Evolutionary conservation across 2,888 invertebrate genomes (phyloP).

Genomic region (Steinernema hermaphroditum): DNA sequence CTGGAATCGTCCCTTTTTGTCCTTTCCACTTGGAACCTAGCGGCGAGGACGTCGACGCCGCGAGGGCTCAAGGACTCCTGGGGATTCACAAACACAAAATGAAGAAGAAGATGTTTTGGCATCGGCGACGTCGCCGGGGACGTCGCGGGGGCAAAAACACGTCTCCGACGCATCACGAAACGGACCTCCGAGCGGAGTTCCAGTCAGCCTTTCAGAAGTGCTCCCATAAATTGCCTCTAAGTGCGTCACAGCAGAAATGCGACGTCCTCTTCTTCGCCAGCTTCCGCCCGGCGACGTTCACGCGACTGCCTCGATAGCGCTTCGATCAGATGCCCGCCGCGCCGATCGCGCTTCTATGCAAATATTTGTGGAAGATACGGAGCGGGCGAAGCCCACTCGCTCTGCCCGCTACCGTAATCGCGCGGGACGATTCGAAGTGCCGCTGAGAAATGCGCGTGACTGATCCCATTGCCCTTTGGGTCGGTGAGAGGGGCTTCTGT

Average conservation of each 20-base stretch:
- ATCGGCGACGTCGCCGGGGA: no score
- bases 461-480: conserved; percentile 13
- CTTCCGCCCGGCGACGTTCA: not conserved
- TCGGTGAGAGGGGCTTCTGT: conserved; percentile 9
- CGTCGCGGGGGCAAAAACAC: no score
- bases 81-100: no score
- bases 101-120: no score
- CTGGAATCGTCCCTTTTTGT: no score
- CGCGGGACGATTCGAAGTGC: not conserved
- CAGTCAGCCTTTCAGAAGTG: not conserved
- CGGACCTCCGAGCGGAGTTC: not conserved
- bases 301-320: conserved; percentile 11
- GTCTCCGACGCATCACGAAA: not conserved
- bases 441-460: not conserved
- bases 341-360: conserved; percentile 22
- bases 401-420: not conserved
- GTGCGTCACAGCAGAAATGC: conserved; percentile 5
- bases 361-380: conserved; percentile 28
- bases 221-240: not conserved
- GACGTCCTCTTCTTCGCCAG: conserved; percentile 2
- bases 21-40: no score
- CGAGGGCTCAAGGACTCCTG: no score
- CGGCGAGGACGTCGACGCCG: no score
- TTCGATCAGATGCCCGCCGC: not conserved
- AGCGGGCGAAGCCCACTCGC: not conserved